Base-by-base conservation (phyloP, 2,797 vertebrate species). In the Serranus cabrilla region DNA sequence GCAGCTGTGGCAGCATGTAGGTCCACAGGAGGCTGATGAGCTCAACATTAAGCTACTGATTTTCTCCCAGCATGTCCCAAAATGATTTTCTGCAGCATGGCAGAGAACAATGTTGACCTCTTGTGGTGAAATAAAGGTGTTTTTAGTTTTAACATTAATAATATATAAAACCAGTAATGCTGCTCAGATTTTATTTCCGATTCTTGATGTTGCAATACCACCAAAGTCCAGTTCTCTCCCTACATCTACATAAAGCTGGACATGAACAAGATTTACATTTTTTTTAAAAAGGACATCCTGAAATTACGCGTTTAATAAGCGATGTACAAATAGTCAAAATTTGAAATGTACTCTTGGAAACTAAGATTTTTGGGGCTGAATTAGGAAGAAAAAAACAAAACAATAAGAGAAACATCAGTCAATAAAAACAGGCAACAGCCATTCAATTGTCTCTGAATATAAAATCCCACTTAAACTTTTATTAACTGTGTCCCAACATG, bases 21-120 rank as follows among this genome's bases (percentile, higher is more conserved):
- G 75, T 77, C 92, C 83, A 82, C 75, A 65, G 66, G 21, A 90
- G 86, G 72, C 88, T 62, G 0, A 68, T 69, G 47, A 51, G 60
- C 25, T 43, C 14, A 40, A 70, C 61, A 42, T 57, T 0, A 20
- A 66, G 16, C 23, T 12, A 10, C 59, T 0, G 25, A 47, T 57
- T 49, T 20, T 55, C 34, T 46, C 45, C 45, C 31, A 34, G 23
- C 18, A 18, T 1, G 0, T 55, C 71, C 18, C 23, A 6, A 7
- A 37, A 25, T 18, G 20, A 71, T 54, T 37, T 43, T 42, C 16
- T 84, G 90, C 20, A 86, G 82, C 49, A 49, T 3, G 27, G 5
- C 58, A 17, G 4, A 18, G 31, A 61, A 51, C 40, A 57, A 17
- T 11, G 40, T 54, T 63, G 72, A 59, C 72, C 51, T 65, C 69